A percentile compares a stretch with the other conserved stretches of the same genome.
phyloP scores from a whole-genome alignment of 2,113 vertebrate species.

The Heterocephalus glaber region DNA sequence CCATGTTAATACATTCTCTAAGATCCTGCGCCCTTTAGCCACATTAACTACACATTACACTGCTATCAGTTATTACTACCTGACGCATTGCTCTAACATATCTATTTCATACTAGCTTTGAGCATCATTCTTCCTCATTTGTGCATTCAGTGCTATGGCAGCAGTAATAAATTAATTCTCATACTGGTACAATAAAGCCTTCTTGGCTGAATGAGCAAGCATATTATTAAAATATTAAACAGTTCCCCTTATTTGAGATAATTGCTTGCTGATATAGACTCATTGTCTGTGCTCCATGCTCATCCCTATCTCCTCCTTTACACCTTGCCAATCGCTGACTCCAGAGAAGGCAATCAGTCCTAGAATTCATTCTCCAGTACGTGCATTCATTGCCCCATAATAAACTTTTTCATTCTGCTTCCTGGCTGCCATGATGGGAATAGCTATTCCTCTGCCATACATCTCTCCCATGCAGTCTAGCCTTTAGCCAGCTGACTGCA shows the following conservation, averaged over 20 bases:
- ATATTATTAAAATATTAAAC: slow-evolving; percentile 55
- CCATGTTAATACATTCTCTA: not conserved
- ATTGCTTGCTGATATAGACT: slow-evolving; percentile 3
- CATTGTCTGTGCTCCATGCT: not conserved
- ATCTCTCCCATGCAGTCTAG: too few relatives aligned
- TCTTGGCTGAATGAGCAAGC: slow-evolving; percentile 55
- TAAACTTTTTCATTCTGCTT: too few relatives aligned
- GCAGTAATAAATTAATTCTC: slow-evolving; percentile 55
- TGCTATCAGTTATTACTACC: slow-evolving; percentile 5
- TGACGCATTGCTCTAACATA: not conserved
- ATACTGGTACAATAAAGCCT: slow-evolving; percentile 69
- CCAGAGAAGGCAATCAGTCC: not conserved
- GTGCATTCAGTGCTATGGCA: not conserved
- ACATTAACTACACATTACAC: not conserved
- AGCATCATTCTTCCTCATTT: slow-evolving; percentile 41
- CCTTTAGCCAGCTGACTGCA: too few relatives aligned
- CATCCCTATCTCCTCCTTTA: not conserved
- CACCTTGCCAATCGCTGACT: not conserved
- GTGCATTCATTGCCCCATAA: not conserved
- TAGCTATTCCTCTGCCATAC: too few relatives aligned
- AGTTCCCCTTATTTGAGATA: slow-evolving; percentile 59
- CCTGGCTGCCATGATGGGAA: too few relatives aligned
- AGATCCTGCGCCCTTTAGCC: not conserved
- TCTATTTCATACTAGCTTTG: slow-evolving; percentile 16
- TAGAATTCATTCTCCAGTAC: not conserved